Evolutionary conservation across 2,888 invertebrate genomes (phyloP).

Genomic region (Sphaerophoria taeniata): DNA sequence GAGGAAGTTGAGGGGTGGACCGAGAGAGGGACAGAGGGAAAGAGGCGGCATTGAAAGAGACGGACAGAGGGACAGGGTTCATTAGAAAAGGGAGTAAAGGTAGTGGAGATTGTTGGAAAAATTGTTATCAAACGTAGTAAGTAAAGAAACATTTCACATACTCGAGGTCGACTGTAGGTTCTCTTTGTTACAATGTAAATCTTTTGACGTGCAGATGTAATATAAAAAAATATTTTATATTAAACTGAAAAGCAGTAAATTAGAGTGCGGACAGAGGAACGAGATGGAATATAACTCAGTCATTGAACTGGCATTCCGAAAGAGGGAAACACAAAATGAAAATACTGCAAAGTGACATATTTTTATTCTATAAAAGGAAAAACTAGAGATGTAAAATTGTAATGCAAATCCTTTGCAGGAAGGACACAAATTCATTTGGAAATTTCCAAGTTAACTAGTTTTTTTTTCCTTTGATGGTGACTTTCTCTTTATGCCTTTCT

Average conservation of each 20-base stretch:
- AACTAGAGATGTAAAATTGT: not conserved
- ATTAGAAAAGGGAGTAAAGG: no score
- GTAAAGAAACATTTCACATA: no score
- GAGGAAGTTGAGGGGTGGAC: no score
- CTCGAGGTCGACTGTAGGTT: not conserved
- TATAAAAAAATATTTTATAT: not conserved
- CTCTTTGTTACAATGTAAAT: not conserved
- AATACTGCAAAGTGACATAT: conserved; percentile 4
- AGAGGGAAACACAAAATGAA: not conserved
- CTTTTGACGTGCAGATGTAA: no score
- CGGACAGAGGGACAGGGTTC: no score
- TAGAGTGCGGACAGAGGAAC: not conserved
- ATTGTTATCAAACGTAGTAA: no score
- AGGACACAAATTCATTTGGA: not conserved
- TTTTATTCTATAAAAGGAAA: not conserved
- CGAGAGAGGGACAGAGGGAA: no score
- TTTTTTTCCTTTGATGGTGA: not conserved
- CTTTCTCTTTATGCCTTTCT: conserved; percentile 7
- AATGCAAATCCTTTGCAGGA: conserved; percentile 1
- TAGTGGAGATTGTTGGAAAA: no score
- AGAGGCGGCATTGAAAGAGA: no score
- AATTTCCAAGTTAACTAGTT: not conserved
- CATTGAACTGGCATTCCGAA: conserved; percentile 19
- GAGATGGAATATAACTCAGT: conserved; percentile 9
- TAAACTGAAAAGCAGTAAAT: not conserved